Base-by-base conservation (phyloP, 2,888 invertebrate species). In the Prenolepis imparis region DNA sequence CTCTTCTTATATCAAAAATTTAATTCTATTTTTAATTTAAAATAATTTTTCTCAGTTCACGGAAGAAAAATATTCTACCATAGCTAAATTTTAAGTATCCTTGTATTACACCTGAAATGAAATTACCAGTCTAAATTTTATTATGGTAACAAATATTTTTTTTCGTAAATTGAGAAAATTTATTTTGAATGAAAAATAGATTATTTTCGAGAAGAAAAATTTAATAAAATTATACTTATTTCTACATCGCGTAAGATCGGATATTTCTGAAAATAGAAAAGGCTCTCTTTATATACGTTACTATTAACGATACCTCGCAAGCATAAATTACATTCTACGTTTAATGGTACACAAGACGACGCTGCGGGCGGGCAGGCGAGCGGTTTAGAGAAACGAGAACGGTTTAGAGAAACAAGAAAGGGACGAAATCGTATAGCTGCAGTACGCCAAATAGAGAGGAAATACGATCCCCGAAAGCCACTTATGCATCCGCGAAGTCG, bases 401-500 rank as follows among this genome's bases (percentile, higher is more conserved):
- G 52, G 61, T 67, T 57, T 11, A 39, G 55, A 77, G 77, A 67
- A 67, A 77, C 77, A 67, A 67, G 66, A 67, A 67, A 67, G 77
- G 55, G 28, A 44, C 66, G 77, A 77, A 77, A 77, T 77, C 67
- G 57, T 77, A 59, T 36, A 59, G 70, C 70, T 4, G 59, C 70
- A 11, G 67, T 28, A 70, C 59, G 70, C 59, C 44, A 80, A 80
- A 80, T 80, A 80, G 70, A 70, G 70, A 80, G 78, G 78, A 80
- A 80, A 80, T 70, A 77, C 36, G 64, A 55, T 36, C 66, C 41
- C 24, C 63, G 70, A 70, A 77, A 77, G 72, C 59, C 80, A 83
- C 80, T 85, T 81, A 78, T 59, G 81, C 82, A 72, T 88, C 84
- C 73, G 81, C 77, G 70, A 80, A 70, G 78, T 78, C 68, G 57